Conservation (phyloP, 2,113 vertebrate species). For the Tringa solitaria region DNA sequence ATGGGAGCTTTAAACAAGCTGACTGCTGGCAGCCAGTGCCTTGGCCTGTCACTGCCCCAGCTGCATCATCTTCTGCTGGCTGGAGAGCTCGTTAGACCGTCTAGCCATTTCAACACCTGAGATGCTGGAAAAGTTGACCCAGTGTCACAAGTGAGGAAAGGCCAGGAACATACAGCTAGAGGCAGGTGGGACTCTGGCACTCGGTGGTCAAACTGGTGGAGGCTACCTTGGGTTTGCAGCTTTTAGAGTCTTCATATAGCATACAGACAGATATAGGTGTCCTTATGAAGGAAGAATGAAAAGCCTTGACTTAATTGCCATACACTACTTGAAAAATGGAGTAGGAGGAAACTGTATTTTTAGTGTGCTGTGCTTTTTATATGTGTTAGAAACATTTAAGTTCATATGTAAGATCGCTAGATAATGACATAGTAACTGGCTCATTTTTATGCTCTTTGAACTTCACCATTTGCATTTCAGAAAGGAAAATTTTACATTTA, state of each 20-base stretch:
- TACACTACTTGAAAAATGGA: not conserved
- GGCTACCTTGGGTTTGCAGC: not conserved
- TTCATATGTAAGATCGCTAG: not conserved
- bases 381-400: not conserved
- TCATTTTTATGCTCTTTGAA: not conserved
- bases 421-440: not conserved
- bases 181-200: not conserved
- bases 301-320: not conserved
- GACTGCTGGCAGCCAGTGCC: not conserved
- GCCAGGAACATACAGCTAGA: fast-evolving
- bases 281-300: not conserved
- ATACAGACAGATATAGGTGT: not conserved
- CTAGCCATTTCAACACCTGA: fast-evolving
- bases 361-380: not conserved
- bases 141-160: not conserved
- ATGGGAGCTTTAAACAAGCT: not conserved
- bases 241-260: not conserved
- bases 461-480: not conserved
- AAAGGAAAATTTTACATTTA: not conserved
- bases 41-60: not conserved
- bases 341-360: not conserved
- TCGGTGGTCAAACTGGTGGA: not conserved
- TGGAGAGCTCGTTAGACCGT: not conserved
- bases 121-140: not conserved
- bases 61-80: not conserved